Base-by-base conservation (phyloP, 2,113 vertebrate species). In the Dendrocopos noguchii region DNA sequence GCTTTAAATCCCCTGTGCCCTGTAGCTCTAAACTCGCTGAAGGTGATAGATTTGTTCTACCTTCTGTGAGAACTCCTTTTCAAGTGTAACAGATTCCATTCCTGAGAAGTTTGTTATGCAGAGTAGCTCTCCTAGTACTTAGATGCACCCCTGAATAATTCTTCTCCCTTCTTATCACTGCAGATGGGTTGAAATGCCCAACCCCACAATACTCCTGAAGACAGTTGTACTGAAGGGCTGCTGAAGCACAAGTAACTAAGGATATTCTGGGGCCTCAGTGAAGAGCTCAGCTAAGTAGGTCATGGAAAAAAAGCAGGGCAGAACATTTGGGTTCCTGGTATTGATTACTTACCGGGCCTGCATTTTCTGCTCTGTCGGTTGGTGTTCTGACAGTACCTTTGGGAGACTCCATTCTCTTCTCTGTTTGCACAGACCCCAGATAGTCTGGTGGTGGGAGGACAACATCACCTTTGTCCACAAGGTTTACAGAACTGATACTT, bases 361-460 rank as follows among this genome's bases (percentile, higher is more conserved):
- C 10, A 7, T 52, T 84, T 39, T 98, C 97, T 13, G 84, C 39
- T 36, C 80, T 84, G 57, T 96, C 57, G 0, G 7, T 19, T 0
- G 90, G 42, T 3, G 90, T 20, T 95, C 73, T 97, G 8, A 34
- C 84, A 16, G 95, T 20, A 3, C 60, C 80, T 46, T 71, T 94
- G 89, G 97, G 87, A 29, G 55, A 6, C 9, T 95, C 97, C 4
- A 0, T 29, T 85, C 42, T 94, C 64, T 42, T 90, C 6, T 96
- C 95, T 8, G 98, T 14, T 44, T 94, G 92, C 4, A 72, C 5
- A 44, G 97, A 70, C 29, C 98, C 98, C 72, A 98, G 91, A 89
- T 99, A 99, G 95, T 99, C 99, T 4, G 99, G 98, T 0, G 99
- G 98, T 0, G 99, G 99, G 70, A 99, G 98, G 79, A 98, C 87